These are phyloP conservation scores for Mustela nigripes DNA, from an alignment of 2,113 vertebrate species.

Conservation along the genomic window DNA sequence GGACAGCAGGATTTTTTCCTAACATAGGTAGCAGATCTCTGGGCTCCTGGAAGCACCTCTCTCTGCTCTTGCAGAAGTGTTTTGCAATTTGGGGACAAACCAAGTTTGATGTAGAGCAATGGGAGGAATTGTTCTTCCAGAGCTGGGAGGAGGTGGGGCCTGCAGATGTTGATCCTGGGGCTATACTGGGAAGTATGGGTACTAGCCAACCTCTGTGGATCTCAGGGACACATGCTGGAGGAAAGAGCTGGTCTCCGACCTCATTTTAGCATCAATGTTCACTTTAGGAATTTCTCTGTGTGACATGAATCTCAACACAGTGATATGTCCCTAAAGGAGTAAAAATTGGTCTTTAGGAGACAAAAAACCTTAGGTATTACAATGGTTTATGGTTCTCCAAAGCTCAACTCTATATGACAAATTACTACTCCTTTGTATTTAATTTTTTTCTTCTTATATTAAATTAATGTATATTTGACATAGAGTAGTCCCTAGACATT, in stretches of 20 bases:
- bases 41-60: not conserved
- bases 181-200: fast-evolving
- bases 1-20: not conserved
- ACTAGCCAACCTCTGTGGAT: not conserved
- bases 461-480: not conserved
- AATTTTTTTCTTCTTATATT: not conserved
- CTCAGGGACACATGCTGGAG: fast-evolving
- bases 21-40: fast-evolving
- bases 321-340: not conserved
- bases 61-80: fast-evolving
- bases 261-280: not conserved
- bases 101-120: not conserved
- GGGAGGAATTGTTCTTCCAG: fast-evolving
- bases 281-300: not conserved
- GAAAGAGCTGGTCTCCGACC: not conserved
- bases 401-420: not conserved
- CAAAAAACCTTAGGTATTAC: not conserved
- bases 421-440: not conserved
- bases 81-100: not conserved
- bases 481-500: not conserved
- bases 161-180: not conserved
- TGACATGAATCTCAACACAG: not conserved
- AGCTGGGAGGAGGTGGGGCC: not conserved
- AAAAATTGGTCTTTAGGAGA: not conserved
- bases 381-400: not conserved